Evolutionary conservation across 2,113 vertebrate genomes (phyloP).

Genomic region (Epinephelus moara): DNA sequence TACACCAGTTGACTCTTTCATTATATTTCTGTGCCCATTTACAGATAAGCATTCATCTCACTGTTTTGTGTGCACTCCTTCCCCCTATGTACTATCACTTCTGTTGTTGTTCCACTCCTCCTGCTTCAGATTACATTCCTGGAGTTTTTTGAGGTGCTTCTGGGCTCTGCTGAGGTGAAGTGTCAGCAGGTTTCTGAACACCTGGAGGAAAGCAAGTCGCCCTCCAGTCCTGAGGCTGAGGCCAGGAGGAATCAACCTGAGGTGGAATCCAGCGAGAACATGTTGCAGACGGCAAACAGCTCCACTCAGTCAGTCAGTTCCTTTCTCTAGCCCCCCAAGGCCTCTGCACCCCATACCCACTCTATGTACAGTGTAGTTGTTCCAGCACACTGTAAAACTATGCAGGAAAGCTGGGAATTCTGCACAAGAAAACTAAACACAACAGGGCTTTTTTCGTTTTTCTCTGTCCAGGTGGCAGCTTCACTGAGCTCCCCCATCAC

Average conservation of each 20-base stretch:
- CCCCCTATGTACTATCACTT: neutral
- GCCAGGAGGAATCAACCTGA: neutral
- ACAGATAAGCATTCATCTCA: neutral
- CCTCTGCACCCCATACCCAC: neutral
- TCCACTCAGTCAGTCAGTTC: slow-evolving; percentile 47
- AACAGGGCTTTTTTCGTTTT: neutral
- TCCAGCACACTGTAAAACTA: neutral
- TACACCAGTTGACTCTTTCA: neutral
- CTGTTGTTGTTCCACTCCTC: neutral
- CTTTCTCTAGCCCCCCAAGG: neutral
- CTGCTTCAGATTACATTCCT: slow-evolving; percentile 89
- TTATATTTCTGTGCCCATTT: neutral
- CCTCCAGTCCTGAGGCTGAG: neutral
- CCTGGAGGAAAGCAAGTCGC: neutral
- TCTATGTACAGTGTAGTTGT: neutral
- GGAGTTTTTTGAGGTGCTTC: slow-evolving; percentile 94
- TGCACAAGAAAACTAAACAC: neutral
- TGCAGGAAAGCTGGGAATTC: neutral
- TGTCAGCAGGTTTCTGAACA: slow-evolving; percentile 49
- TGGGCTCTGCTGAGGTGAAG: slow-evolving; percentile 86
- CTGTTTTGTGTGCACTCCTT: neutral
- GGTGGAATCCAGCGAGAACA: slow-evolving; percentile 7
- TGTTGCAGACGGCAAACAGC: neutral
- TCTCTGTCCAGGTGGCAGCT: slow-evolving; percentile 12
- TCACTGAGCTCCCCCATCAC: slow-evolving; percentile 10